A percentile compares a stretch with the other conserved stretches of the same genome.
Conservation (phyloP, 2,113 vertebrate species). For the Chloroceryle aenea region DNA sequence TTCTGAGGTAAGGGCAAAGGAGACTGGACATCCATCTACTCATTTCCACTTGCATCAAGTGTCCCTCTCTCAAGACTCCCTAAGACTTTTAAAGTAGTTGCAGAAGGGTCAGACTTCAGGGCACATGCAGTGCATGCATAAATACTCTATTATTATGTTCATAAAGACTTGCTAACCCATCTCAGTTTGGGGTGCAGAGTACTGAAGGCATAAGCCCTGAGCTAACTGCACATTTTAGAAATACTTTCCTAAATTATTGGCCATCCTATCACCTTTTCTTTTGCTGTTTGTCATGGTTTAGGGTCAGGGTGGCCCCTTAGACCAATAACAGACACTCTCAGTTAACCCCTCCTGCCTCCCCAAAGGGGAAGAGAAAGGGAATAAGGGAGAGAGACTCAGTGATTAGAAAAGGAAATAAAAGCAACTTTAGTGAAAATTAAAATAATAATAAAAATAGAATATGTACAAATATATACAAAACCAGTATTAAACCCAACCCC, state of each 20-base stretch:
- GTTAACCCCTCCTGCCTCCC: too few species aligned
- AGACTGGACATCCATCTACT: rapidly evolving
- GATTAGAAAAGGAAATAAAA: too few species aligned
- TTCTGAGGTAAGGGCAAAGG: not conserved
- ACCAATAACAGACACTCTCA: too few species aligned
- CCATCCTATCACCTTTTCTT: not conserved
- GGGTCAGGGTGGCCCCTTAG: too few species aligned
- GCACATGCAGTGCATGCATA: rapidly evolving
- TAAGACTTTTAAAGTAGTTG: not conserved
- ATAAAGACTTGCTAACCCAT: not conserved
- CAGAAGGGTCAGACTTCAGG: not conserved
- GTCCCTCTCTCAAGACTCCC: not conserved
- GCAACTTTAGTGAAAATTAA: too few species aligned
- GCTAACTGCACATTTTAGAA: not conserved
- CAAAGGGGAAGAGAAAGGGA: too few species aligned
- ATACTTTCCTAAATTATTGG: not conserved
- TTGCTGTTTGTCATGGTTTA: not conserved
- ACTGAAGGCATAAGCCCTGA: not conserved
- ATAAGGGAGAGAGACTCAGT: too few species aligned
- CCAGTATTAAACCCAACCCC: too few species aligned
- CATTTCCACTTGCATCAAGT: not conserved
- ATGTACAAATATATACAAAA: too few species aligned
- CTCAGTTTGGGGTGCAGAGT: not conserved
- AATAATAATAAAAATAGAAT: too few species aligned
- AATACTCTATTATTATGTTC: not conserved